phyloP scores from a whole-genome alignment of 2,888 invertebrate genomes.

The Lepidochrysops patricia region DNA sequence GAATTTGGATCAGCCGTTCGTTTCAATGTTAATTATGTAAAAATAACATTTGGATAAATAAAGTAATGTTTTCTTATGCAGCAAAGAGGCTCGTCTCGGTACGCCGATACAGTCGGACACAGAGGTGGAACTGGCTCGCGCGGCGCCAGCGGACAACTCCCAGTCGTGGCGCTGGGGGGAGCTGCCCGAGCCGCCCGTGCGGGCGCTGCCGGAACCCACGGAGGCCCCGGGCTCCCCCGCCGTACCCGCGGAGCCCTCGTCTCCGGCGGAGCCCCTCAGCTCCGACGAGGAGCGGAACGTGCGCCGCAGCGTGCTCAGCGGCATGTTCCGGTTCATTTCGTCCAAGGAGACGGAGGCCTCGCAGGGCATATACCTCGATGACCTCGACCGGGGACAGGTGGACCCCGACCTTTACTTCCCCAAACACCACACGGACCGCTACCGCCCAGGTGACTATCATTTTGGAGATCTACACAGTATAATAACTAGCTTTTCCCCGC shows the following conservation, averaged over 20 bases:
- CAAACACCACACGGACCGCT: constrained; percentile 77
- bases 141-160: constrained; percentile 57
- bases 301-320: constrained; percentile 84
- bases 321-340: constrained; percentile 94
- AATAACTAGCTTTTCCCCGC: no score
- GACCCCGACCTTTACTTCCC: constrained; percentile 95
- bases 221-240: constrained; percentile 39
- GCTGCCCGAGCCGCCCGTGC: constrained; percentile 76
- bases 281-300: constrained; percentile 67
- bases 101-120: constrained; percentile 96
- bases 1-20: no score
- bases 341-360: constrained; percentile 52
- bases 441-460: constrained; percentile 51
- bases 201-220: constrained; percentile 37
- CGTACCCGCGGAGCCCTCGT: constrained; percentile 43
- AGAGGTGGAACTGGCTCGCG: constrained; percentile 85
- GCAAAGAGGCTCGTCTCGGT: constrained; percentile 79
- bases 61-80: constrained; percentile 17
- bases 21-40: background rate
- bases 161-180: constrained; percentile 95
- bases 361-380: constrained; percentile 93
- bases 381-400: constrained; percentile 89
- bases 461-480: background rate
- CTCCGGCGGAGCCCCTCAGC: constrained; percentile 58
- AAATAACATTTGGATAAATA: constrained; percentile 14